Conservation (phyloP, 2,888 invertebrate genomes). For the Hyalella azteca region DNA sequence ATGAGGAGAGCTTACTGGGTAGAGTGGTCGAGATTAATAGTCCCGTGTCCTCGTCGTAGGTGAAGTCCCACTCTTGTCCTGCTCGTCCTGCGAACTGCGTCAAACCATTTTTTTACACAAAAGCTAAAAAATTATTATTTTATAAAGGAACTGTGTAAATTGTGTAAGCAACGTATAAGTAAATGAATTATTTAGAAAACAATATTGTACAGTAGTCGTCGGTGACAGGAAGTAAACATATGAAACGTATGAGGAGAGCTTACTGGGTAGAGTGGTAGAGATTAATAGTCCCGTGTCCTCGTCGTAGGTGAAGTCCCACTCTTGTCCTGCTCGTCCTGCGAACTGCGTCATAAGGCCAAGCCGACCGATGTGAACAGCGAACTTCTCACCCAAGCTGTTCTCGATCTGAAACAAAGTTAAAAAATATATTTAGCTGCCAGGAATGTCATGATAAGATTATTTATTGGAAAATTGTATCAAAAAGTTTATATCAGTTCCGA, state of each 20-base stretch:
- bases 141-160: too few relatives aligned
- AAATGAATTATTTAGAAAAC: too few relatives aligned
- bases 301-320: conserved; percentile 87
- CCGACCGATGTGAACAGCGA: conserved; percentile 89
- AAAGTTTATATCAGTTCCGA: too few relatives aligned
- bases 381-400: conserved; percentile 91
- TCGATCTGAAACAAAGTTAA: conserved; percentile 65
- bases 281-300: conserved; percentile 81
- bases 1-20: conserved; percentile 60
- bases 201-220: too few relatives aligned
- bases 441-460: too few relatives aligned
- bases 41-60: conserved; percentile 88
- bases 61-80: conserved; percentile 82
- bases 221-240: too few relatives aligned
- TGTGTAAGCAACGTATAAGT: too few relatives aligned
- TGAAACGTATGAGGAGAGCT: too few relatives aligned
- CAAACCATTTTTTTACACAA: too few relatives aligned
- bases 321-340: conserved; percentile 77
- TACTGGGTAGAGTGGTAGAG: conserved; percentile 60
- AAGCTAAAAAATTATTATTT: too few relatives aligned
- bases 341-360: conserved; percentile 88
- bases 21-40: conserved; percentile 68
- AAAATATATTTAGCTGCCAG: too few relatives aligned
- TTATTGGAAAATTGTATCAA: too few relatives aligned
- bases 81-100: conserved; percentile 79